A percentile compares a stretch with the other conserved stretches of the same genome.
Evolutionary conservation across 2,888 invertebrate species (phyloP).

Genomic region (Euproctis similis): DNA sequence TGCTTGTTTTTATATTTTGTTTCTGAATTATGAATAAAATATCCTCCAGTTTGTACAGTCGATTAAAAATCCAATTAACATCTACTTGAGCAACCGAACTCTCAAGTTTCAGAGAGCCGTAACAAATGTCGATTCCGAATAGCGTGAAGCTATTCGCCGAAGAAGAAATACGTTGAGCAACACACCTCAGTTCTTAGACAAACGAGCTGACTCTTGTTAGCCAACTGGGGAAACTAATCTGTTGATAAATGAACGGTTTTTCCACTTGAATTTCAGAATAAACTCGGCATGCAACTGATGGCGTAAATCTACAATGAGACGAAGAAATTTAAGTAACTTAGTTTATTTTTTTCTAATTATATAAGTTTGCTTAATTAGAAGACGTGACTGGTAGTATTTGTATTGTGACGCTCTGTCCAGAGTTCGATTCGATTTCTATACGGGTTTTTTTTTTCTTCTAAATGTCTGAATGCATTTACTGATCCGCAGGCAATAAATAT

Average conservation of each 20-base stretch:
- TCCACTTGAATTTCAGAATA: conserved; percentile 8
- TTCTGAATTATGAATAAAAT: no score
- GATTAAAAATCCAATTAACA: background rate
- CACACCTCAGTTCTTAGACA: conserved; percentile 16
- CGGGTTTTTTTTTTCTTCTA: no score
- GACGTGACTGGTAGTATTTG: no score
- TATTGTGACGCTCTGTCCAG: no score
- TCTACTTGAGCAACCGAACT: conserved; percentile 11
- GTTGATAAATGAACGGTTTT: conserved; percentile 16
- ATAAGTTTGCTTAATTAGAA: no score
- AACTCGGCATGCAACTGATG: conserved; percentile 14
- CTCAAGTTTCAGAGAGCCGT: conserved; percentile 11
- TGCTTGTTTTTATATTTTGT: no score
- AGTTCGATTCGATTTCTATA: no score
- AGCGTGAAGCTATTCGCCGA: conserved; percentile 17
- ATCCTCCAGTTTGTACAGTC: no score
- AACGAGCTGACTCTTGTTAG: conserved; percentile 11
- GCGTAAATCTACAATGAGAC: conserved; percentile 13
- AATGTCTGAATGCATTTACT: no score
- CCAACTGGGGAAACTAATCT: conserved; percentile 16
- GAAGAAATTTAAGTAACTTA: no score
- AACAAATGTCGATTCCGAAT: conserved; percentile 11
- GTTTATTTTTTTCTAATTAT: no score
- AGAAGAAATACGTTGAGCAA: conserved; percentile 16
- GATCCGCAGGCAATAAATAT: no score